A percentile compares a stretch with the other conserved stretches of the same genome.
Conservation (phyloP, 64 coral and sea anemone genomes). For the Trachythela sp. region DNA sequence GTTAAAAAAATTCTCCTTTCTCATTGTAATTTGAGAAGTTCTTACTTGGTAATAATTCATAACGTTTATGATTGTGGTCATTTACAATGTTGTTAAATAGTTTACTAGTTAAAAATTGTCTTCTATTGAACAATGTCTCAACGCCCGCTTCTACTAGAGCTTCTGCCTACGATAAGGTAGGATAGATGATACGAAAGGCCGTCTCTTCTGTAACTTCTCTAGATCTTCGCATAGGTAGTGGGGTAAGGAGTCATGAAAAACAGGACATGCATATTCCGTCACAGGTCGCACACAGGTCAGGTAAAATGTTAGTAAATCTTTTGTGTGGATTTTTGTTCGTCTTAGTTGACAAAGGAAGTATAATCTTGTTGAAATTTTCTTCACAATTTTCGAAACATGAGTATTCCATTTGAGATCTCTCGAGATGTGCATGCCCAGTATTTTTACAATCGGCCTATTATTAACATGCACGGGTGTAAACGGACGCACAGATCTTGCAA, state of each 20-base stretch:
- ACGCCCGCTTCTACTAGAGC: neutral
- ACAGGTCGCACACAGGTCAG: neutral
- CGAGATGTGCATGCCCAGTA: neutral
- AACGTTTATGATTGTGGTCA: conserved; percentile 20
- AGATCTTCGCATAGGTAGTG: neutral
- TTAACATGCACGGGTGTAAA: neutral
- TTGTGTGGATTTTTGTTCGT: neutral
- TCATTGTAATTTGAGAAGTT: neutral
- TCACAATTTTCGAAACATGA: too few species aligned
- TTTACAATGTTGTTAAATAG: neutral
- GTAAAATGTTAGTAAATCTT: neutral
- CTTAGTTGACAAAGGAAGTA: neutral
- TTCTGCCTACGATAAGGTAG: neutral
- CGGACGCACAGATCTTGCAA: neutral
- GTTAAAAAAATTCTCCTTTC: neutral
- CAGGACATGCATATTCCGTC: neutral
- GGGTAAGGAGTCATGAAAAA: neutral
- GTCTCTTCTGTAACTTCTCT: neutral
- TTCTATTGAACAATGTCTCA: too few species aligned
- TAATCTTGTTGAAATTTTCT: neutral
- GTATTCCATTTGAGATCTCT: too few species aligned
- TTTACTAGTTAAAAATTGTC: neutral
- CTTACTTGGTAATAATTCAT: neutral
- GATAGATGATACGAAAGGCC: neutral
- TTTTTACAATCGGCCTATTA: neutral